Evolutionary conservation across 2,113 vertebrate genomes (phyloP).

Genomic region (Chlamydotis undulata): DNA sequence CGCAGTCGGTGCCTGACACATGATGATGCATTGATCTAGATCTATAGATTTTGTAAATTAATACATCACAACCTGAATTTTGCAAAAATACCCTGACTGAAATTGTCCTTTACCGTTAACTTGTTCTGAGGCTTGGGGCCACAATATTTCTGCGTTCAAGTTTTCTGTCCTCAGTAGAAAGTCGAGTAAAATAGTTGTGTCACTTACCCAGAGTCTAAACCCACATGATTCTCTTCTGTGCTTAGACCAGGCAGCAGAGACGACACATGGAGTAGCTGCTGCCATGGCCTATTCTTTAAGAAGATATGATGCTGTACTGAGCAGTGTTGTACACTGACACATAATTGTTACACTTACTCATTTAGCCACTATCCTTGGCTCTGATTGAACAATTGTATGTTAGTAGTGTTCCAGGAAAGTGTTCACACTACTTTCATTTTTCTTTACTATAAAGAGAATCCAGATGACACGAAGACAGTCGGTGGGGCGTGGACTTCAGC

Average conservation of each 20-base stretch:
- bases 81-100: not conserved
- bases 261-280: not conserved
- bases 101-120: not conserved
- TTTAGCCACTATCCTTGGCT: not conserved
- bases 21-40: not conserved
- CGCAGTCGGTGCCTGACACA: not conserved
- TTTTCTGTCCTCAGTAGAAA: not conserved
- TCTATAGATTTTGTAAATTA: not conserved
- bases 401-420: not conserved
- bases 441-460: constrained; percentile 71
- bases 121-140: not conserved
- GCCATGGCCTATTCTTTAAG: not conserved
- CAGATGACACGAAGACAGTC: constrained; percentile 87
- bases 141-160: not conserved
- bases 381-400: not conserved
- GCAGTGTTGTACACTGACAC: not conserved
- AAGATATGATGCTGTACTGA: not conserved
- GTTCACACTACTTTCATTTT: not conserved
- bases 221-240: not conserved
- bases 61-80: not conserved
- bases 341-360: not conserved
- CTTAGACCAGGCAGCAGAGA: not conserved
- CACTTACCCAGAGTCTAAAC: not conserved
- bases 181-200: not conserved
- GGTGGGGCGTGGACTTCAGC: constrained; percentile 85